These are phyloP conservation scores for Nineta flava DNA, from an alignment of 2,888 invertebrate genomes.

Conservation along the genomic window DNA sequence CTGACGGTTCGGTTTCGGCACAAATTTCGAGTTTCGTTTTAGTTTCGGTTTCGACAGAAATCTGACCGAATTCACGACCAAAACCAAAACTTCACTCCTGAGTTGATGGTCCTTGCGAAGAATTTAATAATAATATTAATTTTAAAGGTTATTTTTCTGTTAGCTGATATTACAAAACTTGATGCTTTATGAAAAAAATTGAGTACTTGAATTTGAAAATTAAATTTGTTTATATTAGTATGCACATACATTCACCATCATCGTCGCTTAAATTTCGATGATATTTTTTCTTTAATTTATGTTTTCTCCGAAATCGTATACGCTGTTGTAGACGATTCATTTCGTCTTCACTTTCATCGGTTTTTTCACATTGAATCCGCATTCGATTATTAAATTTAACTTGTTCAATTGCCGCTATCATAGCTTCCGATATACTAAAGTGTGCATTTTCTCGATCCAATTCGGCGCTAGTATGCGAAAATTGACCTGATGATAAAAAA, in stretches of 20 bases:
- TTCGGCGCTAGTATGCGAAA: constrained; percentile 54
- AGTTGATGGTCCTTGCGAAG: too few relatives aligned
- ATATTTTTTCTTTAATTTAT: constrained; percentile 20
- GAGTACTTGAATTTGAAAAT: too few relatives aligned
- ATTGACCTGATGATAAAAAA: constrained; percentile 55
- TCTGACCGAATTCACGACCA: too few relatives aligned
- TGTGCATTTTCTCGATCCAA: constrained; percentile 75
- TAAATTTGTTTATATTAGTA: too few relatives aligned
- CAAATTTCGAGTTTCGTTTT: too few relatives aligned
- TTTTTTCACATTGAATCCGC: constrained; percentile 29
- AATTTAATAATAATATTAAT: too few relatives aligned
- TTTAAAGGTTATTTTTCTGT: too few relatives aligned
- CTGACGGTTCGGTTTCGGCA: too few relatives aligned
- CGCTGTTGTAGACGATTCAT: constrained; percentile 45
- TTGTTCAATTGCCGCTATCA: constrained; percentile 68
- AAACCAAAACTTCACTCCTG: too few relatives aligned
- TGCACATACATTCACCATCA: background rate
- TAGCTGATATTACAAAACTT: too few relatives aligned
- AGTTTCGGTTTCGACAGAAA: too few relatives aligned
- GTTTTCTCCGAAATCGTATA: constrained; percentile 39
- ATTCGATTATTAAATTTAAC: constrained; percentile 42
- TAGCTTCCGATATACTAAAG: constrained; percentile 68
- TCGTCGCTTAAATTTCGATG: background rate
- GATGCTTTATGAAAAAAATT: too few relatives aligned
- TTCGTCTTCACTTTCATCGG: constrained; percentile 48